Evolutionary conservation across 2,888 invertebrate genomes (phyloP).

Genomic region (Malthinus seriepunctatus): DNA sequence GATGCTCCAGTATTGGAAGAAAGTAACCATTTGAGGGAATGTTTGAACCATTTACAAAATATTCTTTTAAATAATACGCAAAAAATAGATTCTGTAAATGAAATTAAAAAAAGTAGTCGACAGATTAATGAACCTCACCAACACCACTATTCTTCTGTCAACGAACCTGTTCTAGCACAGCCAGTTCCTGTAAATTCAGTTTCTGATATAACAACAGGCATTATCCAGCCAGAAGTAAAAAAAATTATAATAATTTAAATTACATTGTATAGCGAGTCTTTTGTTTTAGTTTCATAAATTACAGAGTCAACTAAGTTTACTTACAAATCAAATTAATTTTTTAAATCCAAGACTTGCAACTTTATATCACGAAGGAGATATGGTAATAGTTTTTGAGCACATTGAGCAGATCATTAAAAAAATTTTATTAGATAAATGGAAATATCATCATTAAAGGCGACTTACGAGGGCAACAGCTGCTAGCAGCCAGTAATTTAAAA

Average conservation of each 20-base stretch:
- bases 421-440: conserved; percentile 38
- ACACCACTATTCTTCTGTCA: not conserved
- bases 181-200: no score
- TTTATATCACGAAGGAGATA: not conserved
- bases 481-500: conserved; percentile 35
- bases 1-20: no score
- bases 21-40: not conserved
- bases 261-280: not conserved
- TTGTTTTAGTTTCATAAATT: not conserved
- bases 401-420: not conserved
- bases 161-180: not conserved
- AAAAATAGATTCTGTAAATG: not conserved
- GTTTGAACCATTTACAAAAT: not conserved
- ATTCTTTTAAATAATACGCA: not conserved
- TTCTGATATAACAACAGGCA: no score
- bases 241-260: no score
- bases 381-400: not conserved
- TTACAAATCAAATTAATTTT: not conserved
- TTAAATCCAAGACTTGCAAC: not conserved
- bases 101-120: not conserved
- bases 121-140: not conserved
- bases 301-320: not conserved
- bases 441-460: conserved; percentile 35
- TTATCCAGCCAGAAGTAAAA: no score
- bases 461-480: conserved; percentile 24